phyloP scores from a whole-genome alignment of 2,888 invertebrate species.

The Acleris literana region DNA sequence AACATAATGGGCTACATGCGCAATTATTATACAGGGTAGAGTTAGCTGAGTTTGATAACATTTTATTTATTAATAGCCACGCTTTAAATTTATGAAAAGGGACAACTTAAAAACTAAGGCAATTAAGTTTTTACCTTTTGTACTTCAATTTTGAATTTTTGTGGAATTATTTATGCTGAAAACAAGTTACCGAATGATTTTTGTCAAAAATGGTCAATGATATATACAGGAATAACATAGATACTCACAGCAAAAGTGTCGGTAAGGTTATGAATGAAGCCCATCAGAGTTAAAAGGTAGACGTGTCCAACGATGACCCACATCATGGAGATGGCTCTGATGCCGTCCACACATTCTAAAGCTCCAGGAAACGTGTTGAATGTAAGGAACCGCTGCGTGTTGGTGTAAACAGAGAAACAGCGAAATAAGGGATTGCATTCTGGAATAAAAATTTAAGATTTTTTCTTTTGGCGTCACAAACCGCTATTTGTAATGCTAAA shows the following conservation, averaged over 20 bases:
- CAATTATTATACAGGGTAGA: background rate
- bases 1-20: background rate
- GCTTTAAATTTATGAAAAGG: background rate
- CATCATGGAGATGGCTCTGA: constrained; percentile 71
- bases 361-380: constrained; percentile 56
- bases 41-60: background rate
- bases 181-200: too few species aligned
- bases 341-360: constrained; percentile 71
- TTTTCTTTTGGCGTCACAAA: background rate
- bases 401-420: constrained; percentile 69
- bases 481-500: background rate
- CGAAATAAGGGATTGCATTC: constrained; percentile 44
- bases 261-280: constrained; percentile 51
- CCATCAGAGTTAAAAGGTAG: constrained; percentile 52
- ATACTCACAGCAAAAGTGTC: constrained; percentile 47
- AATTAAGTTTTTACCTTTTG: too few species aligned
- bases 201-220: too few species aligned
- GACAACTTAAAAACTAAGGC: too few species aligned
- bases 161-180: too few species aligned
- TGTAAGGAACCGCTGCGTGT: constrained; percentile 62
- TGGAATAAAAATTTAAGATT: constrained; percentile 34
- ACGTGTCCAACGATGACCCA: constrained; percentile 76
- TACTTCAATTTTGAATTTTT: too few species aligned
- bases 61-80: too few species aligned
- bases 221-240: background rate